A percentile compares a stretch with the other conserved stretches of the same genome.
These are phyloP conservation scores for Pristionchus maxplancki DNA, from an alignment of 2,888 invertebrate genomes.

Conservation along the genomic window DNA sequence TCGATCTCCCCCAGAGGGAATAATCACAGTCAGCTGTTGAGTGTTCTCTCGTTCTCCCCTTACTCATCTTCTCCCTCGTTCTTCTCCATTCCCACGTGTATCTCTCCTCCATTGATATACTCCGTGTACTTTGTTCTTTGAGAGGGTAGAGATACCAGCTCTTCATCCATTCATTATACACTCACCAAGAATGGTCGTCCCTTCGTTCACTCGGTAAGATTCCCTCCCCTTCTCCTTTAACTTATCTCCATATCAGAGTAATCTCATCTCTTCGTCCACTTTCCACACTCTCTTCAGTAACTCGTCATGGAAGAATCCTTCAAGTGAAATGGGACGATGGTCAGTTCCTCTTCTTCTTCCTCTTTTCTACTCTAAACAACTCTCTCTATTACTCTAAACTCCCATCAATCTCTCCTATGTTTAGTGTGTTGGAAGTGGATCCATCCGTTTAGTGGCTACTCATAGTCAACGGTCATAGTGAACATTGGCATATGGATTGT, in stretches of 20 bases:
- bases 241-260: not conserved
- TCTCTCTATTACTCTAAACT: slow-evolving; percentile 14
- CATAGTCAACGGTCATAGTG: not conserved
- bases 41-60: slow-evolving; percentile 34
- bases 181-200: not conserved
- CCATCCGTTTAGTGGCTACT: not conserved
- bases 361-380: slow-evolving; percentile 2
- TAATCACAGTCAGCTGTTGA: slow-evolving; percentile 31
- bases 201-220: slow-evolving; percentile 31
- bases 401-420: not conserved
- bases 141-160: slow-evolving; percentile 43
- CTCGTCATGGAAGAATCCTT: slow-evolving; percentile 54
- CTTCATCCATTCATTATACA: not conserved
- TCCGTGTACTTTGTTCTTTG: slow-evolving; percentile 50
- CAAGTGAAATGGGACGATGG: slow-evolving; percentile 62
- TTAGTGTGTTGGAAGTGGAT: slow-evolving; percentile 14
- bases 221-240: not conserved
- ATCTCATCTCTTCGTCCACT: slow-evolving; percentile 38
- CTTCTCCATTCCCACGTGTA: slow-evolving; percentile 11
- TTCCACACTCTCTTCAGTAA: slow-evolving; percentile 1
- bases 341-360: slow-evolving; percentile 40
- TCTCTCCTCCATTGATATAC: slow-evolving; percentile 22
- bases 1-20: not conserved
- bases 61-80: not conserved
- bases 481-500: not conserved